Conservation (phyloP, 2,797 vertebrate species). For the Nyctibius grandis region DNA sequence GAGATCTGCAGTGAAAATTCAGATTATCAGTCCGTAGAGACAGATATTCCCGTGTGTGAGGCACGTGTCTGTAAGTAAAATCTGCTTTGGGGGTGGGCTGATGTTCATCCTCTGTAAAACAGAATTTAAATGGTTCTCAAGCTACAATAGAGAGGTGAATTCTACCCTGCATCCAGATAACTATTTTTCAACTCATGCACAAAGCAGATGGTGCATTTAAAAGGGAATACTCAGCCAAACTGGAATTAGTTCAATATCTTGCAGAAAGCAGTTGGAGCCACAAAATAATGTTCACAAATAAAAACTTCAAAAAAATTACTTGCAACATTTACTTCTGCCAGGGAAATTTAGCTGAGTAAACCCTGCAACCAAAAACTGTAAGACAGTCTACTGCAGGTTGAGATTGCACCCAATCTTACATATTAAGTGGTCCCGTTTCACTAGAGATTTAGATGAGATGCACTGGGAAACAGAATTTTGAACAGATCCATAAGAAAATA, state of each 20-base stretch:
- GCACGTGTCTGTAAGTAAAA: not conserved
- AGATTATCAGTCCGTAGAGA: not conserved
- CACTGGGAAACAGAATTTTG: not conserved
- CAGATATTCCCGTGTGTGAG: not conserved
- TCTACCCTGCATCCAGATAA: not conserved
- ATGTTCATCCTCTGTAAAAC: constrained; percentile 18
- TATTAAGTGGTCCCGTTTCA: not conserved
- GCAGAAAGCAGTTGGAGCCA: constrained; percentile 10
- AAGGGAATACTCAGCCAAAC: constrained; percentile 10
- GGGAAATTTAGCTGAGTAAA: constrained; percentile 6
- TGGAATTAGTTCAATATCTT: constrained; percentile 51
- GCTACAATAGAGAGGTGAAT: constrained; percentile 2
- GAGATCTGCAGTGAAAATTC: constrained; percentile 10
- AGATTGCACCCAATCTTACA: rapidly evolving
- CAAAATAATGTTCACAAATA: constrained; percentile 46
- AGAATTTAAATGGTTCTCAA: not conserved
- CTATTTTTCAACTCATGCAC: not conserved
- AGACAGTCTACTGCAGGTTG: not conserved
- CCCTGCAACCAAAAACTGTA: not conserved
- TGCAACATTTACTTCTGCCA: constrained; percentile 17
- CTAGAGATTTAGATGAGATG: not conserved
- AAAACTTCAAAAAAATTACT: constrained; percentile 54
- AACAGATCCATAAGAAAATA: not conserved
- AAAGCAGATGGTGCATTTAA: constrained; percentile 48
- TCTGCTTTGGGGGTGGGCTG: not conserved